Conservation (phyloP, 2,888 invertebrate species). For the Phaonia tiefii region DNA sequence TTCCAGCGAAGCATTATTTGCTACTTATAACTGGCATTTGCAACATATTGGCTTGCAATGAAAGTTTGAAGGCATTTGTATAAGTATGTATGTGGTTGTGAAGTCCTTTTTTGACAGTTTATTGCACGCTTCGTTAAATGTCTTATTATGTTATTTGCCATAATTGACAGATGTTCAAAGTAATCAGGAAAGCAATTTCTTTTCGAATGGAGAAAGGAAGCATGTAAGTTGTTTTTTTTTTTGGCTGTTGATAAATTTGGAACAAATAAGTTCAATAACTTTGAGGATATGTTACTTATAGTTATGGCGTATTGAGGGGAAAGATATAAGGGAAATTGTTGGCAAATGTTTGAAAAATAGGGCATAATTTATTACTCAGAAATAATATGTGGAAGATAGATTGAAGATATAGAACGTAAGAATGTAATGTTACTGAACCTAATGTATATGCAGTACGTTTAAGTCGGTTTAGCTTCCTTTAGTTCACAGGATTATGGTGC, state of each 20-base stretch:
- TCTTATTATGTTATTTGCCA: constrained; percentile 61
- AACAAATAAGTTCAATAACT: constrained; percentile 29
- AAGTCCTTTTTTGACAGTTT: constrained; percentile 52
- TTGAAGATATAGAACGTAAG: no score
- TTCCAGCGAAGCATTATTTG: neutral
- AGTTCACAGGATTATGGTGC: no score
- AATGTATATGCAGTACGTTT: no score
- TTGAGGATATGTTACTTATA: constrained; percentile 3
- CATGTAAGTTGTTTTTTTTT: neutral
- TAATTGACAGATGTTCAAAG: constrained; percentile 55
- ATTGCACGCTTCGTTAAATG: constrained; percentile 51
- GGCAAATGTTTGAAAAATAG: no score
- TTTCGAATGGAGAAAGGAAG: neutral
- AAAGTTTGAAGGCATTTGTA: neutral
- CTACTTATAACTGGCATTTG: neutral
- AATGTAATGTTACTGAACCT: no score
- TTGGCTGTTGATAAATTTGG: neutral
- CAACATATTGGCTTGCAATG: neutral
- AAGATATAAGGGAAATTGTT: no score
- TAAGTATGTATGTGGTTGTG: neutral
- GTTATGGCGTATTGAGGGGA: neutral
- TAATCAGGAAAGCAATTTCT: constrained; percentile 36
- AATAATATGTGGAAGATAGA: no score
- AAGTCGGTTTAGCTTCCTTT: no score
- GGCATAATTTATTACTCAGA: no score